Conservation (phyloP, 1,140 invertebrate species). For the Sesamia nonagrioides region DNA sequence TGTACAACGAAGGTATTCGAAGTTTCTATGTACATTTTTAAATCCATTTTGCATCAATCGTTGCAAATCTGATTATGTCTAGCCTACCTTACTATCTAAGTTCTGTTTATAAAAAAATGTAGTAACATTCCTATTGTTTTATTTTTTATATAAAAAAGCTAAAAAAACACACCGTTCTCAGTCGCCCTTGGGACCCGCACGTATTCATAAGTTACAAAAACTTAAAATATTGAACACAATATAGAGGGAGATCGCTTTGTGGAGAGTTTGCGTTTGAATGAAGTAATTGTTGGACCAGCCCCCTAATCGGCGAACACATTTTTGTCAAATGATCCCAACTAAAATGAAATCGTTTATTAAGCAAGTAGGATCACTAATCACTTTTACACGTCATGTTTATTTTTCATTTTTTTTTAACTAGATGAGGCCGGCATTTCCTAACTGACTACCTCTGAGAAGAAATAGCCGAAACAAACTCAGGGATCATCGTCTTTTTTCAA, state of each 20-base stretch:
- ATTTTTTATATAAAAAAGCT: constrained; percentile 70
- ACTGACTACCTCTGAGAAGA: too few relatives aligned
- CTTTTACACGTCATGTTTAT: too few relatives aligned
- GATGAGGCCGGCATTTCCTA: too few relatives aligned
- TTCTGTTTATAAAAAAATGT: constrained; percentile 72
- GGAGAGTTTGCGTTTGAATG: constrained; percentile 8
- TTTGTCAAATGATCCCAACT: too few relatives aligned
- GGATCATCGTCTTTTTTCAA: too few relatives aligned
- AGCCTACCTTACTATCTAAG: constrained; percentile 72
- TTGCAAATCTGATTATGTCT: constrained; percentile 46
- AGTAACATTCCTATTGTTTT: constrained; percentile 71
- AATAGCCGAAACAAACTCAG: too few relatives aligned
- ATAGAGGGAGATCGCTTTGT: constrained; percentile 34
- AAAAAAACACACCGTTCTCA: constrained; percentile 65
- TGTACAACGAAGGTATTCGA: neutral
- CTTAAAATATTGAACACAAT: constrained; percentile 39
- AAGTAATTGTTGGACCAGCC: neutral
- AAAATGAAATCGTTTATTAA: too few relatives aligned
- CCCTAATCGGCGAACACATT: too few relatives aligned
- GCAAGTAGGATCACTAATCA: too few relatives aligned
- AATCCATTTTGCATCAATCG: constrained; percentile 9
- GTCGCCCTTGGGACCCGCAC: constrained; percentile 66
- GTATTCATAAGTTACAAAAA: constrained; percentile 28
- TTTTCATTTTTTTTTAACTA: too few relatives aligned
- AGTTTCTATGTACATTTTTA: neutral